Base-by-base conservation (phyloP, 1,140 invertebrate species). In the Bombus picipes region DNA sequence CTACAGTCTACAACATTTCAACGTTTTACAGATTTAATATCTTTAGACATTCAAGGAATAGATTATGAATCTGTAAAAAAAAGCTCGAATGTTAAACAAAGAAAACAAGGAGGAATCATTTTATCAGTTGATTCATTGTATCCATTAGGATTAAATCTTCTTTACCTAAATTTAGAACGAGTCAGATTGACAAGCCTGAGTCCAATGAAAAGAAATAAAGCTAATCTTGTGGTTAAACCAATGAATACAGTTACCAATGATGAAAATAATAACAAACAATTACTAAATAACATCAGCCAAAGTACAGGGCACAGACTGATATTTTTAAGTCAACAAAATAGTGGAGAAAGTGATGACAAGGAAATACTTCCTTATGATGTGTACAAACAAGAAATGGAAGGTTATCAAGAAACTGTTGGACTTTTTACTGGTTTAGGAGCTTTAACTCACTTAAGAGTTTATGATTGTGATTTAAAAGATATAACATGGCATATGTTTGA, bases 401-500 rank as follows among this genome's bases (percentile, higher is more conserved):
- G 95, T 86, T 96, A 93, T 91, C 94, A 41, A 91, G 96, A 90
- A 87, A 92, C 86, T 41, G 80, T 81, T 75, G 91, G 92, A 6
- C 88, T 95, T 39, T 97, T 97, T 88, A 95, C 96, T 62, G 96
- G 96, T 32, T 95, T 97, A 80, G 92, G 93, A 43, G 94, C 94
- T 79, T 92, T 97, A 28, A 94, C 95, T 53, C 95, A 97, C 74
- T 89, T 97, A 59, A 93, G 96, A 87, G 95, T 97, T 4, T 95
- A 95, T 34, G 94, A 95, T 41, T 97, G 97, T 88, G 94, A 96
- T 39, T 87, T 97, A 37, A 95, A 96, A 86, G 95, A 96, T 87
- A 92, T 97, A 81, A 96, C 96, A 78, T 97, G 97, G 96, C 96
- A 97, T 91, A 97, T 97, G 96, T 97, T 97, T 89, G 96, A 97